These are phyloP conservation scores for Hippopotamus amphibius DNA, from an alignment of 2,113 vertebrate genomes.

Conservation along the genomic window DNA sequence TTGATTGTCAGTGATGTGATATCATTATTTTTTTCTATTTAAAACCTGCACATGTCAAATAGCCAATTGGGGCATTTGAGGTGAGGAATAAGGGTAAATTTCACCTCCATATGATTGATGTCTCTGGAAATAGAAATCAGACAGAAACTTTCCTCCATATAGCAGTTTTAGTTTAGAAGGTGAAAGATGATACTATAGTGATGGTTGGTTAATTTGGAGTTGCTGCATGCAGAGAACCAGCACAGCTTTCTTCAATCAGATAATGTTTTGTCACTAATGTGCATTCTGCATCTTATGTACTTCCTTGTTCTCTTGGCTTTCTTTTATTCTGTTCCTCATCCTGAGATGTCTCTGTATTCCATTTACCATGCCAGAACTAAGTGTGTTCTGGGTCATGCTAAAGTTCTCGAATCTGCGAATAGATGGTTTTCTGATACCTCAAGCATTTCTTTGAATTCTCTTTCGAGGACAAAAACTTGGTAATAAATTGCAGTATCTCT, in stretches of 20 bases:
- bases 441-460: slow-evolving; percentile 63
- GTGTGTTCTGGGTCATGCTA: slow-evolving; percentile 4
- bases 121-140: background rate
- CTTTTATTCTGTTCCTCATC: background rate
- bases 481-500: slow-evolving; percentile 14
- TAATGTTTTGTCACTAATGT: background rate
- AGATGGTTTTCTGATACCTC: slow-evolving; percentile 55
- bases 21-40: background rate
- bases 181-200: background rate
- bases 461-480: slow-evolving; percentile 43
- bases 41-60: background rate
- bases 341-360: background rate
- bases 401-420: background rate
- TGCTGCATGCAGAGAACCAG: background rate
- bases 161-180: slow-evolving; percentile 59
- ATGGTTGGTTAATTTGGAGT: background rate
- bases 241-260: slow-evolving; percentile 32
- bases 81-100: background rate
- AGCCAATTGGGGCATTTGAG: background rate
- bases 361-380: background rate
- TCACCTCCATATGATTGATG: background rate
- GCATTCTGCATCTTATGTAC: background rate
- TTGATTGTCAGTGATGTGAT: background rate
- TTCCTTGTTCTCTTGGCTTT: slow-evolving; percentile 48
- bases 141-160: background rate